Conservation (phyloP, 2,888 invertebrate genomes). For the Priocnemis perturbator region DNA sequence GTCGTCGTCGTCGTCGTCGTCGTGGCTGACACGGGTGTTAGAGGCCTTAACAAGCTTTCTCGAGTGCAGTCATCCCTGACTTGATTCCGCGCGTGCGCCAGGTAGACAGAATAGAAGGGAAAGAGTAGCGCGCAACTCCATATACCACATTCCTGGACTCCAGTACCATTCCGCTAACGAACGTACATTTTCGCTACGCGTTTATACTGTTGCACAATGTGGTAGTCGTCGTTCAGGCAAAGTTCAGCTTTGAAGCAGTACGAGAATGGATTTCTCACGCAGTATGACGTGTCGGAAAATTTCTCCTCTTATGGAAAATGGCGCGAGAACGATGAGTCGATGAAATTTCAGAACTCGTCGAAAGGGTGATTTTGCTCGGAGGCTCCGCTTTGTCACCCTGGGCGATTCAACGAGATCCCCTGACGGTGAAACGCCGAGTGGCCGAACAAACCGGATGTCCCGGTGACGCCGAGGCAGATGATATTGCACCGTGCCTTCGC, state of each 20-base stretch:
- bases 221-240: conserved; percentile 24
- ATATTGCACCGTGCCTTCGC: conserved; percentile 89
- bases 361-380: conserved; percentile 90
- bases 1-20: conserved; percentile 31
- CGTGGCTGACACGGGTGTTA: conserved; percentile 47
- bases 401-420: conserved; percentile 91
- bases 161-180: conserved; percentile 65
- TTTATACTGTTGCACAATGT: conserved; percentile 46
- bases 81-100: conserved; percentile 7
- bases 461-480: conserved; percentile 87
- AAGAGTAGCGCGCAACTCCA: conserved; percentile 14
- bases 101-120: too few species aligned
- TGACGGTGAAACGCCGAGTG: conserved; percentile 86
- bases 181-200: conserved; percentile 47
- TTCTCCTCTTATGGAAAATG: too few species aligned
- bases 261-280: too few species aligned
- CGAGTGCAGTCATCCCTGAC: conserved; percentile 50
- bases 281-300: too few species aligned
- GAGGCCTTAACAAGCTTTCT: conserved; percentile 64
- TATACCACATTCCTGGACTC: conserved; percentile 53
- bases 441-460: conserved; percentile 90
- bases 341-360: conserved; percentile 78
- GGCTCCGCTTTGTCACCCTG: conserved; percentile 94
- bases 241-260: too few species aligned
- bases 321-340: too few species aligned